phyloP scores from a whole-genome alignment of 2,797 vertebrate genomes.

The Gila robusta region DNA sequence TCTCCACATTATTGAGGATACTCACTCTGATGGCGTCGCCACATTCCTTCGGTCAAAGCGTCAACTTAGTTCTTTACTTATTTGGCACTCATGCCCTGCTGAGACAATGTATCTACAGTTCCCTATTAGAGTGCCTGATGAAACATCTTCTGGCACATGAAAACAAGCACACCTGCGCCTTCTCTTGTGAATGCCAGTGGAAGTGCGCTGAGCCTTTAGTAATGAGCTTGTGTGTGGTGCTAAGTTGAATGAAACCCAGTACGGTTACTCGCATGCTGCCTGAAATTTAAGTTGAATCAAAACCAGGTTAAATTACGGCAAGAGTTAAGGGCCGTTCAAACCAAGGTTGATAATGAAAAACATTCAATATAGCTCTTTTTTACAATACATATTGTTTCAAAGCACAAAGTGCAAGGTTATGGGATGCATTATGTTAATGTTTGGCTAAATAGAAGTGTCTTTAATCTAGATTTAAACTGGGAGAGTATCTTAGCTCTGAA shows the following conservation, averaged over 20 bases:
- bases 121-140: conserved; percentile 50
- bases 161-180: conserved; percentile 49
- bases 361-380: neutral
- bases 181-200: conserved; percentile 53
- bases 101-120: conserved; percentile 59
- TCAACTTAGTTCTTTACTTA: conserved; percentile 49
- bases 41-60: conserved; percentile 51
- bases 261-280: conserved; percentile 13
- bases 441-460: no score
- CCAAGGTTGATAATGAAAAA: neutral
- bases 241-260: conserved; percentile 34
- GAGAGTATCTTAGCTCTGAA: no score
- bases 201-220: conserved; percentile 42
- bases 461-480: no score
- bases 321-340: neutral
- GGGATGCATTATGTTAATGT: neutral
- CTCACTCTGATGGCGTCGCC: conserved; percentile 48
- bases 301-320: neutral
- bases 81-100: conserved; percentile 47
- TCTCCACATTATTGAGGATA: conserved; percentile 48
- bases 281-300: conserved; percentile 8
- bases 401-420: neutral
- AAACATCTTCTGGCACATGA: conserved; percentile 47
- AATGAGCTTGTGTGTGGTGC: conserved; percentile 44
- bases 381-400: neutral